phyloP scores from a whole-genome alignment of 2,797 vertebrate genomes.

The Gallinago stenura region DNA sequence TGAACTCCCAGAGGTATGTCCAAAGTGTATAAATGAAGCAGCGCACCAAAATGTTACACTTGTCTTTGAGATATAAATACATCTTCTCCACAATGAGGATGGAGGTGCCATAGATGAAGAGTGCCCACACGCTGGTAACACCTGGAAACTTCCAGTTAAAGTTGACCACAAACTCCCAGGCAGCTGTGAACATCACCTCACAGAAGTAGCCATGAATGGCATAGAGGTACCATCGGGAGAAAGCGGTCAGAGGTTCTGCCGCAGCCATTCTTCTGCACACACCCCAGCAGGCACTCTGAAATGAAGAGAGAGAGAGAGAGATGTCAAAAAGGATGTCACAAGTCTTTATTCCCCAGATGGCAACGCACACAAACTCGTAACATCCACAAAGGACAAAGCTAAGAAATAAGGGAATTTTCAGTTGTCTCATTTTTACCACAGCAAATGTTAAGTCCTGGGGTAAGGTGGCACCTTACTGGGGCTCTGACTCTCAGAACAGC shows the following conservation, averaged over 20 bases:
- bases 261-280: conserved; percentile 76
- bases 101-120: conserved; percentile 98
- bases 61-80: conserved; percentile 89
- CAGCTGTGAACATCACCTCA: conserved; percentile 98
- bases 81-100: conserved; percentile 96
- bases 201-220: conserved; percentile 99
- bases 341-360: neutral
- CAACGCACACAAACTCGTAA: neutral
- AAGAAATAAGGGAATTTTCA: neutral
- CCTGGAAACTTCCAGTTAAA: conserved; percentile 98
- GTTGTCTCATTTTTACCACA: neutral
- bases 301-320: neutral
- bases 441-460: neutral
- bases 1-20: conserved; percentile 98
- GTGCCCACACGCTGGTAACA: conserved; percentile 97
- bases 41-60: conserved; percentile 89
- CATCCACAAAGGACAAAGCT: neutral
- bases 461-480: neutral
- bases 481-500: neutral
- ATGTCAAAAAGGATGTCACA: neutral
- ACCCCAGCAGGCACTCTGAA: conserved; percentile 61
- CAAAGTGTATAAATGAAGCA: conserved; percentile 97
- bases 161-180: conserved; percentile 96
- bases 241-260: conserved; percentile 89
- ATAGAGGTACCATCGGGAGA: conserved; percentile 98